Percentiles rank a stretch among this genome's conserved stretches.
phyloP scores from a whole-genome alignment of 2,797 vertebrate species.

The Myotis myotis region DNA sequence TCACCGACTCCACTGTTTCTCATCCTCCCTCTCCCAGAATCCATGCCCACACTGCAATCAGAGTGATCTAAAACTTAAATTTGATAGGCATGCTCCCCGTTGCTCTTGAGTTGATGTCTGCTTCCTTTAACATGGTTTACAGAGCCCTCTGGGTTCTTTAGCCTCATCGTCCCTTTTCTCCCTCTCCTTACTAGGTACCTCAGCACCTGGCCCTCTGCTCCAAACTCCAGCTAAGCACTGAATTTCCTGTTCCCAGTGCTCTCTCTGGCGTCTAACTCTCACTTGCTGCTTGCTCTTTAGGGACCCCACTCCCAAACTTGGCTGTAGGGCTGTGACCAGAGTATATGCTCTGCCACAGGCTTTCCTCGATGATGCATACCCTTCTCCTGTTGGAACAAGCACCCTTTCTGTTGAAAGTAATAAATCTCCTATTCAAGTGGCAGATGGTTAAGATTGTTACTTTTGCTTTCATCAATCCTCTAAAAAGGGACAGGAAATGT shows the following conservation, averaged over 20 bases:
- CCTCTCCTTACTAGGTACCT: not conserved
- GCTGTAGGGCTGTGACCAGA: not conserved
- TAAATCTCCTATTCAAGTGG: not conserved
- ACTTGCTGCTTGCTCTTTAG: not conserved
- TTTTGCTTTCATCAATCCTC: slow-evolving; percentile 24
- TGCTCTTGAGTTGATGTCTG: not conserved
- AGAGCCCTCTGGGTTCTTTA: not conserved
- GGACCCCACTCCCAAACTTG: not conserved
- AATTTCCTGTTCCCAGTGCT: not conserved
- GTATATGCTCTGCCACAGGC: not conserved
- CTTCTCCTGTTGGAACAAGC: not conserved
- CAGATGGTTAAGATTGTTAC: not conserved
- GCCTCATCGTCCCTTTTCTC: not conserved
- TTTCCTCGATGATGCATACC: not conserved
- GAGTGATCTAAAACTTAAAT: not conserved
- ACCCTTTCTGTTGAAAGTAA: not conserved
- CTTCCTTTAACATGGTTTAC: not conserved
- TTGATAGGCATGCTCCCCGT: not conserved
- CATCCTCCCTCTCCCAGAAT: not conserved
- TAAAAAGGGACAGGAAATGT: not conserved
- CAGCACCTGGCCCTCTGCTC: not conserved
- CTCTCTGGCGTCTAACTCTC: not conserved
- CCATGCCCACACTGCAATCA: not conserved
- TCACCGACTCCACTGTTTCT: not conserved
- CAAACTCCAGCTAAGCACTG: not conserved